phyloP scores from a whole-genome alignment of 2,888 invertebrate species.

The Acrobasis repandana region DNA sequence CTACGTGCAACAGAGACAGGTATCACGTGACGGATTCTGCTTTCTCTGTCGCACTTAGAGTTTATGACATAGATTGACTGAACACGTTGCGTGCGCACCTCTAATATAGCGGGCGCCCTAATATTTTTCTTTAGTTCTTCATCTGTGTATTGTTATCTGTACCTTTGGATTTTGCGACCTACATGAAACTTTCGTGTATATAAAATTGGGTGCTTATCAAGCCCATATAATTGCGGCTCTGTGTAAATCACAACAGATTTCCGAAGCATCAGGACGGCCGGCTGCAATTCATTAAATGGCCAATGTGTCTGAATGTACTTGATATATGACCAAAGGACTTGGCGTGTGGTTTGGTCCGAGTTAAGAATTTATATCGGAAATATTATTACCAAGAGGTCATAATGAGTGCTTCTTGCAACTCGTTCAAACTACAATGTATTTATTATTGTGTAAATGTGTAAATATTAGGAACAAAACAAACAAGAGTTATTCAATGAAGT shows the following conservation, averaged over 20 bases:
- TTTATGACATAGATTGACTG: too few relatives aligned
- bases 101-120: too few relatives aligned
- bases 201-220: slow-evolving; percentile 17
- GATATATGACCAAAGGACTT: slow-evolving; percentile 61
- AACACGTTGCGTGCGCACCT: too few relatives aligned
- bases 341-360: slow-evolving; percentile 35
- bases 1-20: too few relatives aligned
- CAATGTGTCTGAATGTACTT: slow-evolving; percentile 65
- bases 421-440: too few relatives aligned
- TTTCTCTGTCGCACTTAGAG: too few relatives aligned
- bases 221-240: slow-evolving; percentile 44
- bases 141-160: too few relatives aligned
- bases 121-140: too few relatives aligned
- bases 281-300: slow-evolving; percentile 69
- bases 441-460: background rate
- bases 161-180: too few relatives aligned
- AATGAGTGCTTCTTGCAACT: background rate
- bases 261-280: slow-evolving; percentile 55
- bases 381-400: background rate
- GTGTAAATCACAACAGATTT: slow-evolving; percentile 65
- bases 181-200: background rate
- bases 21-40: too few relatives aligned
- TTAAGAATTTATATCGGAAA: slow-evolving; percentile 32
- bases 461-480: too few relatives aligned
- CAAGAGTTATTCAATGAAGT: too few relatives aligned